Percentiles rank a stretch among this genome's conserved stretches.
Evolutionary conservation across 2,113 vertebrate species (phyloP).

Genomic region (Cololabis saira): DNA sequence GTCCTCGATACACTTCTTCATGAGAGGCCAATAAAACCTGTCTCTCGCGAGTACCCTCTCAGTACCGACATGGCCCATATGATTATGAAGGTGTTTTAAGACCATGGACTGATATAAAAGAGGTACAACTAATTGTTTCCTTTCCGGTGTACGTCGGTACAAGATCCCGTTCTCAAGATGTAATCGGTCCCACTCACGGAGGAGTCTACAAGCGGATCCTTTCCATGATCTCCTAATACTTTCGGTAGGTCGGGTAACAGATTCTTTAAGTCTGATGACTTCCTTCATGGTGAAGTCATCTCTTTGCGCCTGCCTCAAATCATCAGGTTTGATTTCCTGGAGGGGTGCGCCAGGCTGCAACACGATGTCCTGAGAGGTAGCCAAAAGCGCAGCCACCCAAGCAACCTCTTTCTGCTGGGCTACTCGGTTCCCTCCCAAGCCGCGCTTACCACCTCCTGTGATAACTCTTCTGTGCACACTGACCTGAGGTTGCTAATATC

Average conservation of each 20-base stretch:
- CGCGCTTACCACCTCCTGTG: not conserved
- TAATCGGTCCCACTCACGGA: not conserved
- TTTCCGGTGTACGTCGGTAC: not conserved
- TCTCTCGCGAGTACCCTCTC: not conserved
- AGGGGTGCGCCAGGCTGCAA: not conserved
- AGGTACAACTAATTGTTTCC: not conserved
- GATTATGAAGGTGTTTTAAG: not conserved
- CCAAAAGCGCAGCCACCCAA: not conserved
- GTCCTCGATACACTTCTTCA: too few species aligned
- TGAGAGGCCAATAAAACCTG: not conserved
- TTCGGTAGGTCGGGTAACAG: not conserved
- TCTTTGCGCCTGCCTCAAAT: not conserved
- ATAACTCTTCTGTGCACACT: not conserved
- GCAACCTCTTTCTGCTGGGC: not conserved
- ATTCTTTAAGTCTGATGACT: not conserved
- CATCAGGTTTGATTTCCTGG: not conserved
- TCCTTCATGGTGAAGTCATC: not conserved
- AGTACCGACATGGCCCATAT: not conserved
- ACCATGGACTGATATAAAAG: not conserved
- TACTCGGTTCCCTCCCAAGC: conserved; percentile 1
- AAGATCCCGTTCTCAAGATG: not conserved
- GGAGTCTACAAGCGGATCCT: not conserved
- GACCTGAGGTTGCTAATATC: not conserved
- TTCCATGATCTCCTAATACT: too few species aligned
- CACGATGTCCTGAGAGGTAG: not conserved